Conservation (phyloP, 2,113 vertebrate species). For the Eulacestoma nigropectus region DNA sequence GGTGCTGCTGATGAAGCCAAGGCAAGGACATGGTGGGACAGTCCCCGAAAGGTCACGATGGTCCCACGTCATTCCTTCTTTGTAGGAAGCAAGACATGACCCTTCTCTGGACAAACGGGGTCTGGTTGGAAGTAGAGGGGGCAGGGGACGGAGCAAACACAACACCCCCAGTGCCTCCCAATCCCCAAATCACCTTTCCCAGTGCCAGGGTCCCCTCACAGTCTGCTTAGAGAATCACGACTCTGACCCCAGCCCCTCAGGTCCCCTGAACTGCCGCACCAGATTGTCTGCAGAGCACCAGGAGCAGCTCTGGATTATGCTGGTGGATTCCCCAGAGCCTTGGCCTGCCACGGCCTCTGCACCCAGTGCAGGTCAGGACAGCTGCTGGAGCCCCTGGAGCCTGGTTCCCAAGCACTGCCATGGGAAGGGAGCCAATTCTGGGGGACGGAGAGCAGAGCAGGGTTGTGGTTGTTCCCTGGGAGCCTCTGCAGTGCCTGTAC, state of each 20-base stretch:
- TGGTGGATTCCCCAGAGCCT: background rate
- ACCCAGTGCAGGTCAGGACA: background rate
- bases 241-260: background rate
- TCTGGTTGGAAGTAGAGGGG: background rate
- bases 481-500: background rate
- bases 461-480: background rate
- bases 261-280: background rate
- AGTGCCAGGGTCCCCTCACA: background rate
- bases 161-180: background rate
- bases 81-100: background rate
- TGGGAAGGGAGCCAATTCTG: background rate
- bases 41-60: background rate
- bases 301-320: background rate
- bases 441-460: background rate
- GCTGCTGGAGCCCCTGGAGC: background rate
- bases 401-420: background rate
- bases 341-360: background rate
- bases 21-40: background rate
- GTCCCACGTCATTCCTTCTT: background rate
- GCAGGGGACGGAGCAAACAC: background rate
- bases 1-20: background rate
- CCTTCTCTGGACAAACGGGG: background rate
- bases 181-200: background rate
- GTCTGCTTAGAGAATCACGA: background rate
- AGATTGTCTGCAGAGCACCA: background rate